Conservation (phyloP, 2,888 invertebrate species). For the Crepidodera aurea region DNA sequence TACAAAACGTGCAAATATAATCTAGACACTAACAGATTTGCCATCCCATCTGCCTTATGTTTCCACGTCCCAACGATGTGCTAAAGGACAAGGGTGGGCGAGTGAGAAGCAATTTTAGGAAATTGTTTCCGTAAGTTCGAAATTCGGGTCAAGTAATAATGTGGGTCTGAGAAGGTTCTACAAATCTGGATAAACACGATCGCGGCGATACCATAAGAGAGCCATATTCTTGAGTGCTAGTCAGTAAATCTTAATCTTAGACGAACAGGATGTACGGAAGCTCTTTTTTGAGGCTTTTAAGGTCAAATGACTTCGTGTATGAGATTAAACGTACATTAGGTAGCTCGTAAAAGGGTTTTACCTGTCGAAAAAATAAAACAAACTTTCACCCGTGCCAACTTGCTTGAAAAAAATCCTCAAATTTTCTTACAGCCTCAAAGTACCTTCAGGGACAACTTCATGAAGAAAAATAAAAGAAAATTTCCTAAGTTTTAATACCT, state of each 20-base stretch:
- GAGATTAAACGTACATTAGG: too few relatives aligned
- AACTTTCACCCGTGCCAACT: too few relatives aligned
- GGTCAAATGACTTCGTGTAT: too few relatives aligned
- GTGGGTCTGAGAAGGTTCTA: background rate
- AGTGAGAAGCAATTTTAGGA: slow-evolving; percentile 1
- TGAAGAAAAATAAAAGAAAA: slow-evolving; percentile 43
- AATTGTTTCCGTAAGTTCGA: background rate
- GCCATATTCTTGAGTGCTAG: background rate
- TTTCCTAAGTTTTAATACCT: slow-evolving; percentile 9
- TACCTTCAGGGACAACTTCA: slow-evolving; percentile 23
- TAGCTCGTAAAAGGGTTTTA: too few relatives aligned
- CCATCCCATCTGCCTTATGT: background rate
- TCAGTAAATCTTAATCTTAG: background rate
- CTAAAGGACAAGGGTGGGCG: background rate
- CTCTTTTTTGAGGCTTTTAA: too few relatives aligned
- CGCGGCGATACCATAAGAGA: background rate
- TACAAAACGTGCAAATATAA: background rate
- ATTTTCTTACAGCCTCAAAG: background rate
- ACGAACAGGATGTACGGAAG: too few relatives aligned
- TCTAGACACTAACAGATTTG: background rate
- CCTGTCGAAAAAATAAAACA: too few relatives aligned
- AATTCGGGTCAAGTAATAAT: background rate
- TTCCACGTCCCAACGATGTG: background rate
- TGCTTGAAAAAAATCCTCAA: too few relatives aligned
- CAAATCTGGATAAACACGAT: background rate